Evolutionary conservation across 2,888 invertebrate genomes (phyloP), one percentile per base, ranked within the genome.

Genomic region (Meiosimyza decipiens): DNA sequence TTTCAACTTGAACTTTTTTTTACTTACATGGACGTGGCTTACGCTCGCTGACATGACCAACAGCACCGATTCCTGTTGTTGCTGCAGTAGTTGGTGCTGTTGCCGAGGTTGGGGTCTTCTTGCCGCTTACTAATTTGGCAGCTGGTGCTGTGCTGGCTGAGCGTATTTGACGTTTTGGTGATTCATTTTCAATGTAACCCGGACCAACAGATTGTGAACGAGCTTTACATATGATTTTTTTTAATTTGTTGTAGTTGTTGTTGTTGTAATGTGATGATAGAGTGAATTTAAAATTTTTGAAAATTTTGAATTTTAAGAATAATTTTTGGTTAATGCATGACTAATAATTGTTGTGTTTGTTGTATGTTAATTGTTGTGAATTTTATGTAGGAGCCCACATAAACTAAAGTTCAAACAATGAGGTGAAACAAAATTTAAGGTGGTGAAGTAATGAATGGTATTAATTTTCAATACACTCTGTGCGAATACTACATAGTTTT

Each of bases 141-240:
- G 84, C 80, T 74, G 87, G 87, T 71, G 86, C 87, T 79, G 86
- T 87, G 79, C 88, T 88, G 72, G 86, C 86, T 60, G 87, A 87
- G 77, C 89, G 88, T 64, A 93, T 91, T 81, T 94, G 93, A 78
- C 94, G 92, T 82, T 94, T 94, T 40, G 95, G 94, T 67, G 95
- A 95, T 88, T 92, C 93, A 82, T 92, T 91, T 69, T 88, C 88
- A 77, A 88, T 88, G 77, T 71, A 67, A 72, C 87, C 88, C 62
- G 92, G 92, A 77, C 92, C 93, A 80, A 92, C 91, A 74, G 92
- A 92, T 85, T 92, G 92, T 73, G 92, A 92, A 82, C 92, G 91
- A 84, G 89, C 91, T 87, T 77, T 76, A 50, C 47, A 22, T n/a
- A 40, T 50, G 22, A 40, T 40, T 49, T 18, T n/a, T 51, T 64